Evolutionary conservation across 2,888 invertebrate species (phyloP), one percentile per base, ranked within the genome.

Genomic region (Aspidiotus rigidus): DNA sequence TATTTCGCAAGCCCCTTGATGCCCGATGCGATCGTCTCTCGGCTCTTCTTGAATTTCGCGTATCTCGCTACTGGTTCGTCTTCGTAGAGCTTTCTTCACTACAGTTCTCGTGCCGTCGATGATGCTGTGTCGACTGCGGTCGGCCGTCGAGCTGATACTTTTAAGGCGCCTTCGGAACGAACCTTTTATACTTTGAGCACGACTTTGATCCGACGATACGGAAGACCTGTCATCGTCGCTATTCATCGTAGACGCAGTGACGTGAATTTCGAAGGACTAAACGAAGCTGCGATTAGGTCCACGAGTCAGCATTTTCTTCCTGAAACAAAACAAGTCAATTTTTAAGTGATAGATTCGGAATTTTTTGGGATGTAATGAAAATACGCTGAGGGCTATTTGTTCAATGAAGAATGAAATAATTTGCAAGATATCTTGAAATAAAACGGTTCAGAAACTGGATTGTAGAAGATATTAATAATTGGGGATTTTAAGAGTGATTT

Each of bases 51-150:
- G 17, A 59, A 66, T 66, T 17, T 59, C 59, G 40, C 59, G 57
- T 13, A 66, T 66, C 11, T 66, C 66, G 49, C 57, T 66, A 49
- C 53, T 66, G 60, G 66, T 66, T 28, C 66, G 66, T 42, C 66
- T 55, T 17, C 59, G 57, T 3, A 66, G 39, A 28, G 60, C 66
- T 39, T 59, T 66, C 39, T 66, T 66, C 11, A 66, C 15, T 17
- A 66, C 66, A 7, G 66, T 57, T 66, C 39, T 57, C 3, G 59
- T 59, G 15, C 57, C 59, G 39, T 57, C 60, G 17, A 57, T 57
- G 66, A 66, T 44, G 13, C 57, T 66, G 55, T 59, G 44, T 13
- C 66, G 66, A 28, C 66, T 56, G 57, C 49, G 57, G 7, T 66
- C 66, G 44, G 57, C 59, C 3, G 66, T 41, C 39, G 66, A 66